Evolutionary conservation across 2,797 vertebrate species (phyloP).

Genomic region (Molossus alvarezi): DNA sequence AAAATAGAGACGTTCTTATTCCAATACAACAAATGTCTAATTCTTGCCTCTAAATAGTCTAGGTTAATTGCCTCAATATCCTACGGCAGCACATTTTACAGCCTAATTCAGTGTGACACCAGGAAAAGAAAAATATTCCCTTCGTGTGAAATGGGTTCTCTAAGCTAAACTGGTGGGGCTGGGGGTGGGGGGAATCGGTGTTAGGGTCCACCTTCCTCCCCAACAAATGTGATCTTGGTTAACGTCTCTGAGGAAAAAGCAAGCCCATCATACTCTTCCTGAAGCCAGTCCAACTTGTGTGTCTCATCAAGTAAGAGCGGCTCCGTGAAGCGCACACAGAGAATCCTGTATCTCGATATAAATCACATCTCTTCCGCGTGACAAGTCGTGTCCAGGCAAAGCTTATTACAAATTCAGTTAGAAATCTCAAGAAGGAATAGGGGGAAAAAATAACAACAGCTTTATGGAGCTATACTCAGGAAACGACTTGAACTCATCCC

Average conservation of each 20-base stretch:
- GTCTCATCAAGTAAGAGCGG: not conserved
- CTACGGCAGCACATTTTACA: constrained; percentile 75
- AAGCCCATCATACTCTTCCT: not conserved
- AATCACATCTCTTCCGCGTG: constrained; percentile 68
- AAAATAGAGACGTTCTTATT: constrained; percentile 84
- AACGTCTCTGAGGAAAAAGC: constrained; percentile 17
- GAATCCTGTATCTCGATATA: constrained; percentile 64
- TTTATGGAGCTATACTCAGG: constrained; percentile 67
- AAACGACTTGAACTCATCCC: constrained; percentile 58
- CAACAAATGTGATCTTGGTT: constrained; percentile 64
- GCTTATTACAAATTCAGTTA: constrained; percentile 74
- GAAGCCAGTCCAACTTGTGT: not conserved
- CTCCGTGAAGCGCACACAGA: not conserved
- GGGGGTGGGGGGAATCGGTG: not conserved
- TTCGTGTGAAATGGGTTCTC: constrained; percentile 66
- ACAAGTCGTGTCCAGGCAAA: constrained; percentile 66
- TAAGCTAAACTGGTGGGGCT: not conserved
- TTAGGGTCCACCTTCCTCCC: constrained; percentile 44
- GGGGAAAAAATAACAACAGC: constrained; percentile 63
- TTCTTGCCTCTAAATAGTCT: constrained; percentile 82
- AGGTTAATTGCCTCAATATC: constrained; percentile 84
- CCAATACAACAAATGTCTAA: constrained; percentile 76
- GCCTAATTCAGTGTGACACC: constrained; percentile 73
- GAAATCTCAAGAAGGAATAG: constrained; percentile 74
- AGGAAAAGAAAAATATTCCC: constrained; percentile 47